These are phyloP conservation scores for Biston stratarius DNA, from an alignment of 2,888 invertebrate genomes.

Conservation along the genomic window DNA sequence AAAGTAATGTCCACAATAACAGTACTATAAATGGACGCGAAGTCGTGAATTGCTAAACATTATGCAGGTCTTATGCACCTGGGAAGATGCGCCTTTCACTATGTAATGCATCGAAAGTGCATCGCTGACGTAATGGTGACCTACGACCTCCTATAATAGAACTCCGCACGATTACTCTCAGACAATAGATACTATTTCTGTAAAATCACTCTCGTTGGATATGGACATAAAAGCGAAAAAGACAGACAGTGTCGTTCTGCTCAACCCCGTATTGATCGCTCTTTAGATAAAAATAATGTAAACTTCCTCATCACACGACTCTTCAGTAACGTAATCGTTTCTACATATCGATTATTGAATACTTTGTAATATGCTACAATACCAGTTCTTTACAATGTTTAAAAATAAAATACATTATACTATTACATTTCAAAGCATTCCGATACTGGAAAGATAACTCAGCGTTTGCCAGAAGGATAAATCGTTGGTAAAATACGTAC, in stretches of 20 bases:
- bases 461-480: constrained; percentile 62
- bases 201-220: no score
- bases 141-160: constrained; percentile 48
- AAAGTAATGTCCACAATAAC: neutral
- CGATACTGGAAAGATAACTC: constrained; percentile 71
- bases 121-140: constrained; percentile 77
- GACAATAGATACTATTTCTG: neutral
- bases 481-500: constrained; percentile 69
- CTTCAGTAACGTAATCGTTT: constrained; percentile 5
- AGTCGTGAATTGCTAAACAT: neutral
- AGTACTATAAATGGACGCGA: neutral
- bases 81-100: constrained; percentile 82
- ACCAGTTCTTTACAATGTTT: constrained; percentile 38
- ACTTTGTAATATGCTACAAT: neutral
- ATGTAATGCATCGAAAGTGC: constrained; percentile 78
- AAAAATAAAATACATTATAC: constrained; percentile 60
- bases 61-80: constrained; percentile 56
- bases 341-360: neutral
- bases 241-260: neutral
- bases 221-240: no score
- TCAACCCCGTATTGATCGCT: constrained; percentile 23
- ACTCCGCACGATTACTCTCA: constrained; percentile 9
- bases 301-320: constrained; percentile 19
- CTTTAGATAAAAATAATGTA: constrained; percentile 15
- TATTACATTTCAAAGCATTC: constrained; percentile 68